Conservation (phyloP, 1,140 invertebrate genomes). For the Orius insidiosus region DNA sequence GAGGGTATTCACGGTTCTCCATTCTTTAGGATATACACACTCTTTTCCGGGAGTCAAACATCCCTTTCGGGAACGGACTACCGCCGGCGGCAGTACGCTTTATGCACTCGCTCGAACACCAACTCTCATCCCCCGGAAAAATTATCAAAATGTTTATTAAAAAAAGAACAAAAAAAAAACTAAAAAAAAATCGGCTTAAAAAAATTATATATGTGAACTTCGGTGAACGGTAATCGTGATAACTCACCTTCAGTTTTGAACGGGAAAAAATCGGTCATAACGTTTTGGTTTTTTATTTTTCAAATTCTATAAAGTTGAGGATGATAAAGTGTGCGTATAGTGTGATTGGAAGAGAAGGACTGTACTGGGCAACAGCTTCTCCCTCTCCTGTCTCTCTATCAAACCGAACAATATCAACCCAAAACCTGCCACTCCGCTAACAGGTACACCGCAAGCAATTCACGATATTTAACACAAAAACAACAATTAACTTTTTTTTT, state of each 20-base stretch:
- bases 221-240: too few species aligned
- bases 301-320: too few species aligned
- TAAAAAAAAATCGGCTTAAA: background rate
- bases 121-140: background rate
- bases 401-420: background rate
- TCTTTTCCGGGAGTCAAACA: conserved; percentile 4
- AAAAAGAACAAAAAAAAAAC: too few species aligned
- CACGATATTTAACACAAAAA: background rate
- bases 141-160: too few species aligned
- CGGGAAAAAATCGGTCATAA: conserved; percentile 13
- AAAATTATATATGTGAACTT: too few species aligned
- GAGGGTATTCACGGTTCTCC: background rate
- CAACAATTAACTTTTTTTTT: too few species aligned
- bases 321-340: too few species aligned
- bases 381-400: background rate
- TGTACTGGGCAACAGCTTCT: background rate
- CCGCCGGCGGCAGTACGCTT: background rate
- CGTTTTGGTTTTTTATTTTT: too few species aligned
- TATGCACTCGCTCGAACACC: too few species aligned
- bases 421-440: background rate
- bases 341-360: background rate
- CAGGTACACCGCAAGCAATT: background rate
- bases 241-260: conserved; percentile 5
- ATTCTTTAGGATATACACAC: conserved; percentile 7
- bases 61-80: conserved; percentile 1